Evolutionary conservation across 1,140 invertebrate genomes (phyloP).

Genomic region (Pseudachorutes palmiensis): DNA sequence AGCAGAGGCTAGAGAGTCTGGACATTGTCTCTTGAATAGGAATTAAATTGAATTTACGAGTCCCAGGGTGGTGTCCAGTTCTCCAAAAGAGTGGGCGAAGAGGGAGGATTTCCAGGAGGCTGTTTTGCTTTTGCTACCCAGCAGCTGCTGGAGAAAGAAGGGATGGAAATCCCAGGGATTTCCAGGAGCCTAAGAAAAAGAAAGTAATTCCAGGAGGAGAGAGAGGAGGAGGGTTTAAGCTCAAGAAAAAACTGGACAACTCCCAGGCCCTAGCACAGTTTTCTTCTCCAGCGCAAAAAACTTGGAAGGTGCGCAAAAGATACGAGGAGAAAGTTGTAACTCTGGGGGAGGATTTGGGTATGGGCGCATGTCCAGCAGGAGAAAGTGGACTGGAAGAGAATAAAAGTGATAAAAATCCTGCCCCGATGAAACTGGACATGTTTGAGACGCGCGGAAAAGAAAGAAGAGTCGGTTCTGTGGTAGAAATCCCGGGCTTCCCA

Average conservation of each 20-base stretch:
- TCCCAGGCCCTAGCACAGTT: not conserved
- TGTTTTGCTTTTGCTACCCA: not conserved
- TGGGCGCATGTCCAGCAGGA: no score
- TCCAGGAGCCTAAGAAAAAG: constrained; percentile 7
- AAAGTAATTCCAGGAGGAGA: not conserved
- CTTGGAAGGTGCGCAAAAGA: constrained; percentile 9
- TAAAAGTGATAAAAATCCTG: not conserved
- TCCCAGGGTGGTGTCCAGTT: not conserved
- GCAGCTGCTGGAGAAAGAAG: not conserved
- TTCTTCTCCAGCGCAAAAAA: not conserved
- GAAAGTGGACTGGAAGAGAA: not conserved
- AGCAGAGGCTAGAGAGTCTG: not conserved
- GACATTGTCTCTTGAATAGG: constrained; percentile 1
- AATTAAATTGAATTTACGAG: constrained; percentile 12
- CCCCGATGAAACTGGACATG: constrained; percentile 9
- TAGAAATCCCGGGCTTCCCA: not conserved
- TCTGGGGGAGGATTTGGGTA: not conserved
- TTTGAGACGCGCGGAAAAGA: constrained; percentile 1
- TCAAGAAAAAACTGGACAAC: constrained; percentile 13
- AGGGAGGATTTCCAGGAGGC: not conserved
- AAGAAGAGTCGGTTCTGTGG: no score
- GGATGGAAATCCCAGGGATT: constrained; percentile 4
- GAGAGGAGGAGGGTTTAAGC: constrained; percentile 7
- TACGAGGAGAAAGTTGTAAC: not conserved
- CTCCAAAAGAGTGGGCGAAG: not conserved